Base-by-base conservation (phyloP, 1,140 invertebrate species). In the Tetramorium parvispinum region DNA sequence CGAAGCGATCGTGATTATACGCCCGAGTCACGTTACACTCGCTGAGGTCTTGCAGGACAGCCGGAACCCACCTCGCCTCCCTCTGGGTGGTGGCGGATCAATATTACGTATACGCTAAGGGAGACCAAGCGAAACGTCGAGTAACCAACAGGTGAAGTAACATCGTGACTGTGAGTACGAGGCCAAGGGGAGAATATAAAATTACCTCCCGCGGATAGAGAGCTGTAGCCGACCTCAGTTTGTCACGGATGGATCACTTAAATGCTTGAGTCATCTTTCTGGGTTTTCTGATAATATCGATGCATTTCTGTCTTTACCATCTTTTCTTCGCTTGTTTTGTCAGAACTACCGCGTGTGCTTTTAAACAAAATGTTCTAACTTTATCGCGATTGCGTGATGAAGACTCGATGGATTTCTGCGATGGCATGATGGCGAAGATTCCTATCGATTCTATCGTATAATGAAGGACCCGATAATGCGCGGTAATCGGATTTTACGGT, bases 141-240 rank as follows among this genome's bases (percentile, higher is more conserved):
- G 32, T 57, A 91, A 87, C 90, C 90, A 91, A 91, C 90, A 91
- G 90, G 90, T 91, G 89, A 91, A 91, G 90, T 83, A 87, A 88
- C 55, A 59, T 76, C 83, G 65, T 49, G 73, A 86, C 86, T 40
- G 66, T 16, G 32, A 55, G 55, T 78, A 90, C 87, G 89, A 90
- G 89, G 89, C 89, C 89, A 91, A 91, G 90, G 85, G 77, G 78
- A 91, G 87, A 91, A 91, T 91, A 88, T 85, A 91, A 91, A 91
- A 91, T 91, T 91, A 91, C 57, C 65, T 43, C 59, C 40, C 5
- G 13, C 51, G 66, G 53, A 85, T 83, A 73, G 86, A 90, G 46
- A 51, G 53, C 32, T 49, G 53, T 27, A 57, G 83, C 11, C 61
- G 75, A 85, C 49, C 49, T 68, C 68, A 83, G 55, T 78, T 89